phyloP scores from a whole-genome alignment of 2,888 invertebrate species.

The Metallyticus violacea region DNA sequence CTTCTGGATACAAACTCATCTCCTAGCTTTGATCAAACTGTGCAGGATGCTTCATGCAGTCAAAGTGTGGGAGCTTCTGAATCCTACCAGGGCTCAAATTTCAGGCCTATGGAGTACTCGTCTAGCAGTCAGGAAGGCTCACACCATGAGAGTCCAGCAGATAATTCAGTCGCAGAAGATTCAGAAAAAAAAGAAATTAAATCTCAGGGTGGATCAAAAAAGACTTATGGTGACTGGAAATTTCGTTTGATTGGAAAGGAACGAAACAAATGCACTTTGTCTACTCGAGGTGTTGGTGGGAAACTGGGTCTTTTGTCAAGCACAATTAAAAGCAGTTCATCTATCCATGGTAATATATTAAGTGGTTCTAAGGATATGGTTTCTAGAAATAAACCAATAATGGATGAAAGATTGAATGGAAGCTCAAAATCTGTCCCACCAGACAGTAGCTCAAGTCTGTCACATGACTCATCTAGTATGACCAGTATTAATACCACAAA shows the following conservation, averaged over 20 bases:
- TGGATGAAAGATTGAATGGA: conserved; percentile 13
- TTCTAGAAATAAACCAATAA: neutral
- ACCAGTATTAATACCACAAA: neutral
- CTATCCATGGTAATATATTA: neutral
- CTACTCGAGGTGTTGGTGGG: neutral
- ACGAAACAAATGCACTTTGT: neutral
- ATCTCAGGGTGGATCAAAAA: neutral
- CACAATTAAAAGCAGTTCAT: neutral
- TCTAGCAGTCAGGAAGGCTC: conserved; percentile 40
- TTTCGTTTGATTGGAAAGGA: neutral
- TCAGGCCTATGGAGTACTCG: conserved; percentile 46
- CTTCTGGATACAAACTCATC: conserved; percentile 67
- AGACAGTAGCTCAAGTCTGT: neutral
- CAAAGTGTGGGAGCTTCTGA: conserved; percentile 45
- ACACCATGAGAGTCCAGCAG: conserved; percentile 36
- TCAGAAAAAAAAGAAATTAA: conserved; percentile 35
- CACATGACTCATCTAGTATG: neutral
- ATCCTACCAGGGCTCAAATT: conserved; percentile 40
- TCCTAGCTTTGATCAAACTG: conserved; percentile 59
- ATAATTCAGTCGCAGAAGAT: conserved; percentile 36
- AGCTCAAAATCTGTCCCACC: neutral
- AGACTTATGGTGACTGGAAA: conserved; percentile 9
- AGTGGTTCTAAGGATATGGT: neutral
- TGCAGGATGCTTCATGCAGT: conserved; percentile 47
- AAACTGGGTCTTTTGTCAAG: neutral